Evolutionary conservation across 2,888 invertebrate species (phyloP), one percentile per base, ranked within the genome.

Genomic region (Leptopterna dolabrata): DNA sequence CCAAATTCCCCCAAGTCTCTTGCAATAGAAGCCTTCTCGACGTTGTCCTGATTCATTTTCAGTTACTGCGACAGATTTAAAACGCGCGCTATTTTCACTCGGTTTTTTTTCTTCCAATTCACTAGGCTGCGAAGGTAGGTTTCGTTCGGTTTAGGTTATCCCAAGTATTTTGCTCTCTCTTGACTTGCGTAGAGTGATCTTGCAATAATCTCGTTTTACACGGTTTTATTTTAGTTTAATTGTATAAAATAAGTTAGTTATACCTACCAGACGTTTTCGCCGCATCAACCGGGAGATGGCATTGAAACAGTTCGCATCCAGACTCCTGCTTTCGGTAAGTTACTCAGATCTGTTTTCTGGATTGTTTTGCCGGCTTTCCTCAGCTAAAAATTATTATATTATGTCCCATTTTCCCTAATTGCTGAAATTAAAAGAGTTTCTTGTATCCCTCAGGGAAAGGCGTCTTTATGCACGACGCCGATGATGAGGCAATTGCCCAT

Each of bases 321-420:
- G 86, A 36, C 51, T 86, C 19, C 29, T 86, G 11, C 29, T 76
- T n/a, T 6, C 78, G 0, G 86, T 86, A 76, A 76, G 86, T 76
- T 3, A 14, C 36, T 2, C 7, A 70, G 11, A 51, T 51, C 16
- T 19, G 11, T 19, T 19, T 24, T 55, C 7, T 19, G 30, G 1
- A 30, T 36, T 36, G 36, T 36, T 16, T 30, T 30, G 30, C 19
- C 30, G 30, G 16, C 7, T 36, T 36, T 36, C 4, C 7, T 36
- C 2, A 4, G 4, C 7, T 36, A 7, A 36, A 36, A 36, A 36
- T 4, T 36, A 36, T 2, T 36, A 36, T 4, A 36, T 4, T 36
- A 36, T 2, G 2, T 36, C 36, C 36, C 36, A 36, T 4, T 4
- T 36, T 36, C 36, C 36, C 7, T 36, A 36, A 36, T 4, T 36